Evolutionary conservation across 2,113 vertebrate species (phyloP).

Genomic region (Coptodon bakossiorum): DNA sequence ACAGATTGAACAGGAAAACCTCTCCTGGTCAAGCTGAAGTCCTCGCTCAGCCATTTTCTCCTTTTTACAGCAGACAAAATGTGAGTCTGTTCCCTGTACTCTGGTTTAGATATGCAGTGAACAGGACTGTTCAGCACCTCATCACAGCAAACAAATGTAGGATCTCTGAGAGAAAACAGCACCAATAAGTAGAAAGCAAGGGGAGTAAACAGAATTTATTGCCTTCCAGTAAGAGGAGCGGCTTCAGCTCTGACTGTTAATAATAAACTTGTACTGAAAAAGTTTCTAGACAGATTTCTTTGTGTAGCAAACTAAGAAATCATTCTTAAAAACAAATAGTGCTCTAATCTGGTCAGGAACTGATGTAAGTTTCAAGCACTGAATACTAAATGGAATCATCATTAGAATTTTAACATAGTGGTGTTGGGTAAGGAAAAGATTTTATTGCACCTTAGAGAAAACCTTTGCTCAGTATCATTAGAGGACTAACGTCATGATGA

Average conservation of each 20-base stretch:
- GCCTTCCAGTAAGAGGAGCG: background rate
- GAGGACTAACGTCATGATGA: background rate
- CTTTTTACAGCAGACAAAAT: background rate
- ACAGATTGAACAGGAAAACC: background rate
- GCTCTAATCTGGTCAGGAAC: background rate
- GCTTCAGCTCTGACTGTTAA: background rate
- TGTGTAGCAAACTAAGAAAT: background rate
- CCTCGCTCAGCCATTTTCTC: background rate
- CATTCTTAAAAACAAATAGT: background rate
- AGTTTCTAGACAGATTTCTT: background rate
- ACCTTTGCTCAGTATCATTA: background rate
- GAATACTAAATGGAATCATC: background rate
- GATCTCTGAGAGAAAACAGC: background rate
- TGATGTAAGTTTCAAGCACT: background rate
- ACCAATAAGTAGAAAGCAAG: background rate
- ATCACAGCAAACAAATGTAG: background rate
- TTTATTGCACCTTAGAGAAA: background rate
- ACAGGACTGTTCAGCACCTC: background rate
- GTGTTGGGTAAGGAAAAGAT: background rate
- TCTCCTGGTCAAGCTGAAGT: background rate
- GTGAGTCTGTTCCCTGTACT: background rate
- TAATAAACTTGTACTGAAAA: background rate
- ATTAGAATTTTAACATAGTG: background rate
- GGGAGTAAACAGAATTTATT: background rate
- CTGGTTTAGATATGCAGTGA: background rate